Evolutionary conservation across 2,888 invertebrate genomes (phyloP), one percentile per base, ranked within the genome.

Genomic region (Cerceris ruficornis): DNA sequence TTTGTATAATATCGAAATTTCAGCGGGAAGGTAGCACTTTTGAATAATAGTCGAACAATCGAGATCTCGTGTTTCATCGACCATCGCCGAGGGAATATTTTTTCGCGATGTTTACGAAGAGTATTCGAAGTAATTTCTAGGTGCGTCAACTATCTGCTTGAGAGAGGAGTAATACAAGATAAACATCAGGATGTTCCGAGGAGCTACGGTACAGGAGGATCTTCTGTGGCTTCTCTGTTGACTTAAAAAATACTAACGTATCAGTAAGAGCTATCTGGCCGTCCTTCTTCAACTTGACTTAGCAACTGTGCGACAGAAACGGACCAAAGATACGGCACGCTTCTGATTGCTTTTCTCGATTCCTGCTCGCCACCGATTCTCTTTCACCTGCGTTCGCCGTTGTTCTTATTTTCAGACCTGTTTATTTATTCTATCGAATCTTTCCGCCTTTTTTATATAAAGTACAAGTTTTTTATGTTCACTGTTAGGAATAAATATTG

Each of bases 301-400:
- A 81, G 59, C 75, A 64, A 55, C 70, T 43, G 61, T 74, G 67
- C 69, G 74, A 60, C 75, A 88, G 88, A 89, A 90, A 87, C 87
- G 83, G 82, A 77, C 76, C 65, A 60, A 85, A 90, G 90, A 91
- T 90, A 89, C 86, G 80, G 88, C 91, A 90, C 90, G 90, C 87
- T 86, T 88, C 86, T 87, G 90, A 91, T 91, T 90, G 88, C 89
- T 90, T 90, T 88, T 82, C 86, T 84, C 83, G 81, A 80, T 80
- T 81, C 73, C 68, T 50, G 68, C 64, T 65, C 73, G 68, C 77
- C 61, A 28, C 72, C 78, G 60, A 69, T 72, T 75, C 72, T 65
- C 67, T 62, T 75, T 69, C 64, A 49, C 59, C 64, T 17, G 8
- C 60, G 54, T 59, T 55, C 57, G 58, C 42, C 68, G 59, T 69